Evolutionary conservation across 2,888 invertebrate species (phyloP).

Genomic region (Noctua fimbriata): DNA sequence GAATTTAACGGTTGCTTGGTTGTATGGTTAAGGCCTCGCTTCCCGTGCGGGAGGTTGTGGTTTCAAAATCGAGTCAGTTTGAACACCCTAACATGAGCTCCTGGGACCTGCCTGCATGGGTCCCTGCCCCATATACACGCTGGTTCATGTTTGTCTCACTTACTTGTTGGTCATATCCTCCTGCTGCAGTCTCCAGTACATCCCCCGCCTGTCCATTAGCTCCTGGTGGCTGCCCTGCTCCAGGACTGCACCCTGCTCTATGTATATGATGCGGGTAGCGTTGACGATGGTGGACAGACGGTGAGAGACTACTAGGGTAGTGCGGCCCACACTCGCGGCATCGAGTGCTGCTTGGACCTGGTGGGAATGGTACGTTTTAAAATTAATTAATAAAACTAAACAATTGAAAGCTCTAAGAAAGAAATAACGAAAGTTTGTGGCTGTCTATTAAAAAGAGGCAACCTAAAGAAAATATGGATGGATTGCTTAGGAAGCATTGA

Average conservation of each 20-base stretch:
- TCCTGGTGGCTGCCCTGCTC: conserved; percentile 94
- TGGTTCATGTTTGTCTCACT: conserved; percentile 32
- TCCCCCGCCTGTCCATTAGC: conserved; percentile 91
- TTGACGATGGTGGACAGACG: conserved; percentile 92
- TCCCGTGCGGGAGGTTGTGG: not conserved
- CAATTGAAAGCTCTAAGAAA: not conserved
- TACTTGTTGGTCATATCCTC: conserved; percentile 89
- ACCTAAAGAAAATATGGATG: not conserved
- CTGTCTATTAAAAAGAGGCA: not conserved
- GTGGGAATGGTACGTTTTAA: not conserved
- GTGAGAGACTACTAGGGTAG: conserved; percentile 94
- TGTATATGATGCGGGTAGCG: conserved; percentile 92
- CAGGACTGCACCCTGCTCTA: conserved; percentile 92
- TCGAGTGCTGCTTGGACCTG: conserved; percentile 91
- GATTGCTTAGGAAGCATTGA: not conserved
- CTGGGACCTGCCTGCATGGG: not conserved
- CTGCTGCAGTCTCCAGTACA: conserved; percentile 92
- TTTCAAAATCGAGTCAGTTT: too few relatives aligned
- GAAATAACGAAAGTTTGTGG: not conserved
- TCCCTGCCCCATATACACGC: not conserved
- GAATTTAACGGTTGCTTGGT: not conserved
- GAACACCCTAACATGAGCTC: not conserved
- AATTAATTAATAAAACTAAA: not conserved
- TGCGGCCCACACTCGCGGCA: conserved; percentile 93
- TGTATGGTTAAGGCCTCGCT: not conserved